phyloP scores from a whole-genome alignment of 2,888 invertebrate genomes.

The Coenonympha glycerion region DNA sequence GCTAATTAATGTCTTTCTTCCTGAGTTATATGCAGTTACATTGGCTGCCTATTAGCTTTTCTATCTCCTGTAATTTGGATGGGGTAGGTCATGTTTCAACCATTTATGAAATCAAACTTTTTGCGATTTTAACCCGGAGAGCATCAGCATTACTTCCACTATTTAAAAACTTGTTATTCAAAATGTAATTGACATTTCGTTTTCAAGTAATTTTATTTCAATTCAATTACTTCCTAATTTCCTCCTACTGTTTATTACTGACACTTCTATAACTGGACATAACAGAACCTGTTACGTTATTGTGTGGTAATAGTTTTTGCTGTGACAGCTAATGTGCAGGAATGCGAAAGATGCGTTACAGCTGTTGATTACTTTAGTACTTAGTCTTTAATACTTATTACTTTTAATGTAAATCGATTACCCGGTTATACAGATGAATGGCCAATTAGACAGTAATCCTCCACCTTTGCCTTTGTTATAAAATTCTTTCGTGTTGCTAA shows the following conservation, averaged over 20 bases:
- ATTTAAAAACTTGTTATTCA: no score
- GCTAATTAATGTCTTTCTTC: not conserved
- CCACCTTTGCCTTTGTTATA: slow-evolving; percentile 4
- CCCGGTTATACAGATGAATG: not conserved
- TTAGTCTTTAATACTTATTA: not conserved
- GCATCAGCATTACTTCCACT: no score
- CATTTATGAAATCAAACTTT: no score
- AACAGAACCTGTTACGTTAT: slow-evolving; percentile 30
- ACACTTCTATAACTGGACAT: slow-evolving; percentile 38
- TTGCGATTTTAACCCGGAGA: no score
- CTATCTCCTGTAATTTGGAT: no score
- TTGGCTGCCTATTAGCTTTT: no score
- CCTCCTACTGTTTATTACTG: not conserved
- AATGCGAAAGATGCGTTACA: slow-evolving; percentile 28
- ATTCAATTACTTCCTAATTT: not conserved
- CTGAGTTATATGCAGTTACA: not conserved
- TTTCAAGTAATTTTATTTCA: no score
- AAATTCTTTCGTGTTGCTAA: not conserved
- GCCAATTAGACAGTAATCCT: slow-evolving; percentile 14
- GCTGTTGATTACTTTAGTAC: slow-evolving; percentile 21
- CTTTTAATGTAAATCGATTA: not conserved
- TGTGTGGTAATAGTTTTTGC: slow-evolving; percentile 50
- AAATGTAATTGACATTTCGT: no score
- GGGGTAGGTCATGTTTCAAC: no score
- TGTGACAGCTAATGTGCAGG: slow-evolving; percentile 35